Base-by-base conservation (phyloP, 2,113 vertebrate species). In the Onychorhynchus coronatus region DNA sequence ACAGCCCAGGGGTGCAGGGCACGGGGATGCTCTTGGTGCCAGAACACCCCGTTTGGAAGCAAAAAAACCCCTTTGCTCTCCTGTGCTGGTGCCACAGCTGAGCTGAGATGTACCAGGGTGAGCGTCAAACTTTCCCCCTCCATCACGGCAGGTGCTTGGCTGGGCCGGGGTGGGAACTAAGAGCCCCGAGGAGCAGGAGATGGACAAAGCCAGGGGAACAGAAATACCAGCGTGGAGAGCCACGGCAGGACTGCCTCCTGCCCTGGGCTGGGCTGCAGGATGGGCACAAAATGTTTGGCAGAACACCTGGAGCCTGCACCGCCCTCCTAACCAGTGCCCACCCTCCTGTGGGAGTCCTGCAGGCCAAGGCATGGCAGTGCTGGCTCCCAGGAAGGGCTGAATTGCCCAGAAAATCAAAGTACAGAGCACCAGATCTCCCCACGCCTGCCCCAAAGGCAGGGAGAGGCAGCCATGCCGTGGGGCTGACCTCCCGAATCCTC, bases 131-230 rank as follows among this genome's bases (percentile, higher is more conserved):
- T 59, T 55, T 68, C 5, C 5, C 47, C 56, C 39, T 35, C 23
- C 23, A 24, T 2, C 3, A 1, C 0, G 0, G 70, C 0, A 1
- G 18, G 42, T 24, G 47, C 52, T 46, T 14, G 81, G 74, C 53
- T 27, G 74, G 52, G 31, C 42, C 70, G 7, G 33, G 35, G 35
- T 4, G 35, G 37, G 37, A 7, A 15, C 1, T 9, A 50, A 28
- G 46, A 76, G 66, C 27, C 35, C n/a, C 1, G 53, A 47, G 79
- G 47, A 85, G 49, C 68, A 41, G 44, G 63, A 74, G 62, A 44
- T 1, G 3, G 6, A 24, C 28, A 18, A 37, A 47, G 24, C 35
- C 74, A 22, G 52, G 77, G 28, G n/a, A 78, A 39, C n/a, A 49
- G 39, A n/a, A 47, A 55, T 5, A 59, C 25, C 9, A 1, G 3